Percentiles rank a stretch among this genome's conserved stretches.
Evolutionary conservation across 1,140 invertebrate genomes (phyloP).

Genomic region (Hesperophylax magnus): DNA sequence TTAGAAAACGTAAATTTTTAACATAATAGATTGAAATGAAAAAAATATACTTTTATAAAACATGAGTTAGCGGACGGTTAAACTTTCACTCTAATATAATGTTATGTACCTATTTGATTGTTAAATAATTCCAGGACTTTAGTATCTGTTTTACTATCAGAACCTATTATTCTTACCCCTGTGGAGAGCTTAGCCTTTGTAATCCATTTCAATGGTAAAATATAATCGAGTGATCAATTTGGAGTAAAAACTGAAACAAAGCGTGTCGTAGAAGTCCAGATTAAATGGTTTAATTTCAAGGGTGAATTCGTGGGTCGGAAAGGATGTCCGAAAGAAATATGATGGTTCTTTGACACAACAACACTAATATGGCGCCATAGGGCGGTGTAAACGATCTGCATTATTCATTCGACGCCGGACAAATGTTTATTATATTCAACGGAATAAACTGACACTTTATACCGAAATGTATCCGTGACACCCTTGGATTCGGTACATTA

Average conservation of each 20-base stretch:
- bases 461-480: not conserved
- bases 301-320: slow-evolving; percentile 12
- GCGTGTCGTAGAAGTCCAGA: not conserved
- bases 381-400: slow-evolving; percentile 35
- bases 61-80: too few species aligned
- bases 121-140: too few species aligned
- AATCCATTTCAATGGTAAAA: too few species aligned
- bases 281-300: slow-evolving; percentile 12
- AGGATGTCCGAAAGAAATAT: not conserved
- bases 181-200: too few species aligned
- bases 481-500: not conserved
- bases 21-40: too few species aligned
- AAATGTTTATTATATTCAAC: slow-evolving; percentile 47
- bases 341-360: slow-evolving; percentile 1
- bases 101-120: too few species aligned
- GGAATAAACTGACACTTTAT: slow-evolving; percentile 31
- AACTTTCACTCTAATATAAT: too few species aligned
- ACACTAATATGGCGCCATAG: slow-evolving; percentile 43
- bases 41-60: too few species aligned
- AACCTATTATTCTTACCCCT: too few species aligned
- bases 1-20: too few species aligned
- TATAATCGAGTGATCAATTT: too few species aligned
- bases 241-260: slow-evolving; percentile 4
- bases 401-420: slow-evolving; percentile 46
- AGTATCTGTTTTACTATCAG: too few species aligned